Base-by-base conservation (phyloP, 2,888 invertebrate genomes). In the Xylocampa areola region DNA sequence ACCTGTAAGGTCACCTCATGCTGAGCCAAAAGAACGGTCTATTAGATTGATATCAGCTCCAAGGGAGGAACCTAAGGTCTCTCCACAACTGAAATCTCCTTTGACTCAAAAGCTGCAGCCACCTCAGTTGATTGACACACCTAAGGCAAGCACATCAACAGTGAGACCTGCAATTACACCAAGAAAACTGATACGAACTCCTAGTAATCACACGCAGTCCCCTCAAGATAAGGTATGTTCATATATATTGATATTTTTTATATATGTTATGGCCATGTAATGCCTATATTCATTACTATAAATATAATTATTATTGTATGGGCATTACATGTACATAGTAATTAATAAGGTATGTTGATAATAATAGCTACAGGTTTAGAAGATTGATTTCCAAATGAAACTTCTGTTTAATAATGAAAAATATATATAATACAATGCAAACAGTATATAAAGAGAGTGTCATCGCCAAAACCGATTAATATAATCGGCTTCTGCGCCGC, bases 141-240 rank as follows among this genome's bases (percentile, higher is more conserved):
- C 91, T 4, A 88, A 83, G 69, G 71, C 89, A 0, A 86, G 86
- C 53, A 86, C 89, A 8, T 88, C 91, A 1, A 71, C 82, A 13
- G 81, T 82, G 1, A 86, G 80, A 65, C 62, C 73, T 25, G 54
- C 65, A 7, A 79, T 62, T 58, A 91, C 90, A 63, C 81, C 87
- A 4, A 85, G 86, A 25, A 91, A 91, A 68, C 64, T 82, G 13
- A 72, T 77, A 35, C 80, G 89, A 23, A 63, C 81, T 13, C 74
- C 86, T 4, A 54, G 77, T 16, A 89, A 73, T 52, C 80, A 87
- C 49, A 81, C 88, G 8, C 86, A 83, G 55, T 79, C 88, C 2
- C 65, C 80, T 2, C 68, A 75, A 62, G 92, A 92, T 50, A 92
- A 91, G 85, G 91, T 92, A 83, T 25, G 25, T 25, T 8, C 2